These are phyloP conservation scores for Chrysotoxum bicinctum DNA, from an alignment of 2,888 invertebrate genomes.

Conservation along the genomic window DNA sequence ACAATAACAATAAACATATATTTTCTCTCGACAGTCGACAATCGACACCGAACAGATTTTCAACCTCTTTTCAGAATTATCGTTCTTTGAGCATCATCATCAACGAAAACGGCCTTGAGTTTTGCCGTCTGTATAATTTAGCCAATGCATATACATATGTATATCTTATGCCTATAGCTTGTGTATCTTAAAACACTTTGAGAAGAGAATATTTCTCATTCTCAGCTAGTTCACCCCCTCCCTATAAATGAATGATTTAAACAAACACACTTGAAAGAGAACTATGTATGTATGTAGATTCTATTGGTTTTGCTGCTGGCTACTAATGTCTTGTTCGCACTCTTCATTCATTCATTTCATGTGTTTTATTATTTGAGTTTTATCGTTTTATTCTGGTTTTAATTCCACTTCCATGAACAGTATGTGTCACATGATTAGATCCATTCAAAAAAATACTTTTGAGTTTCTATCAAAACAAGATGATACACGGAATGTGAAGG, in stretches of 20 bases:
- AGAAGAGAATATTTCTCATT: not conserved
- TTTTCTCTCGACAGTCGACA: not conserved
- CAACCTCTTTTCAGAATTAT: not conserved
- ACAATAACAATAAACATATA: slow-evolving; percentile 6
- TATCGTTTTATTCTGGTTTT: slow-evolving; percentile 4
- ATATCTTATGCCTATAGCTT: not conserved
- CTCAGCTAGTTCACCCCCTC: too few relatives aligned
- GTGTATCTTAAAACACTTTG: not conserved
- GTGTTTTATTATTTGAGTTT: slow-evolving; percentile 5
- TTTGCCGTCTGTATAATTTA: not conserved
- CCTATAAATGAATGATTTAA: not conserved
- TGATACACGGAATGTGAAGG: too few relatives aligned
- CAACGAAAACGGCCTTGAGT: slow-evolving; percentile 10
- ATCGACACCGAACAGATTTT: not conserved
- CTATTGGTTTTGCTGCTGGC: not conserved
- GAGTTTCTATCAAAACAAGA: not conserved
- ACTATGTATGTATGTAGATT: not conserved
- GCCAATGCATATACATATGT: not conserved
- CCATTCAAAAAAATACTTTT: not conserved
- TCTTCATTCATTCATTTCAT: not conserved
- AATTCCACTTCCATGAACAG: slow-evolving; percentile 6
- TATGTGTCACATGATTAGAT: not conserved
- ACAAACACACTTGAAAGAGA: slow-evolving; percentile 1
- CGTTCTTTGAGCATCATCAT: slow-evolving; percentile 4
- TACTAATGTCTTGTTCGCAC: slow-evolving; percentile 10